Evolutionary conservation across 2,888 invertebrate genomes (phyloP), one percentile per base, ranked within the genome.

Genomic region (Serripes groenlandicus): DNA sequence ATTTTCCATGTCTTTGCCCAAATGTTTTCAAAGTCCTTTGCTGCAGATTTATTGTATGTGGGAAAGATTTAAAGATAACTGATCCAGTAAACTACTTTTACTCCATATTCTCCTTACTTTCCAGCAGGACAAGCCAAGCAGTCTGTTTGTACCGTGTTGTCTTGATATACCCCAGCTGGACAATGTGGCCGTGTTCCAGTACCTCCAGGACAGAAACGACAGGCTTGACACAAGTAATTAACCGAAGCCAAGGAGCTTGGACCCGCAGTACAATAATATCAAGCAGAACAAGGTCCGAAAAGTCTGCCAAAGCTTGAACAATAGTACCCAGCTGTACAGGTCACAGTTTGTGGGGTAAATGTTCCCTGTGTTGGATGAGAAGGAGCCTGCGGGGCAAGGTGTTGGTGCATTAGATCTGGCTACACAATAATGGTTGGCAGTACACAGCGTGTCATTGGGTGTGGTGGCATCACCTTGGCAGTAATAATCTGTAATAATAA

Each of bases 231-330:
- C 79, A 91, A 90, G 74, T 88, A 91, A 32, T 90, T 89, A n/a
- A n/a, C n/a, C n/a, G n/a, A n/a, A n/a, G n/a, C n/a, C n/a, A n/a
- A n/a, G n/a, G n/a, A n/a, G n/a, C n/a, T n/a, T 2, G 85, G 98
- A 91, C 99, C 99, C 89, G 98, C 98, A 9, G 99, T 99, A 94
- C 99, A 99, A 93, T 99, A 94, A 79, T 90, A 94, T 5, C 93
- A 91, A 23, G 92, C 83, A 2, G 85, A 82, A 86, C 94, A 94
- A 0, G 89, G 90, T 7, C 92, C 94, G 30, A 91, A 91, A n/a
- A 90, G 92, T 26, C 89, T 92, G 28, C 88, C 93, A 4, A 86
- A 82, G 32, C 92, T 92, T 21, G 90, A 87, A 80, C 94, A 94
- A 88, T 92, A 94, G 79, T 84, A 93, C 0, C 92, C 92, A n/a